A percentile compares a stretch with the other conserved stretches of the same genome.
Conservation (phyloP, 2,888 invertebrate genomes). For the Temnothorax unifasciatus region DNA sequence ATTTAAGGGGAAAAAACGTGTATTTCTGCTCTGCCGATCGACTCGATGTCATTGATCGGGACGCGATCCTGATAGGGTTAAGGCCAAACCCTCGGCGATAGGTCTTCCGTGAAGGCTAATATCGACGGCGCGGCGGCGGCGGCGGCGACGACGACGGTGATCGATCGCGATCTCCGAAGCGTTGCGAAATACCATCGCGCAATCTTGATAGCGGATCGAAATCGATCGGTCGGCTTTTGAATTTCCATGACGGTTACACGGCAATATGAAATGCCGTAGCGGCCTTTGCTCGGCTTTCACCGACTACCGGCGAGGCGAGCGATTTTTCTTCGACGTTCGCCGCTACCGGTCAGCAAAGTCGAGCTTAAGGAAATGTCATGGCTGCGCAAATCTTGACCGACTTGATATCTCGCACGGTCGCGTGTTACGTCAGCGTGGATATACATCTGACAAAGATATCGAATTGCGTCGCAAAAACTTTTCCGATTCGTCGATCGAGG, state of each 20-base stretch:
- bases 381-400: conserved; percentile 64
- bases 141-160: no score
- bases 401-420: conserved; percentile 26
- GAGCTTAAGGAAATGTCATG: conserved; percentile 62
- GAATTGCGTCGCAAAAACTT: conserved; percentile 1
- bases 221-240: conserved; percentile 46
- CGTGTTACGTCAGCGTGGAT: conserved; percentile 39
- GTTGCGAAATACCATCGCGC: conserved; percentile 33
- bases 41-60: neutral
- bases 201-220: conserved; percentile 30
- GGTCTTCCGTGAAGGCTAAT: conserved; percentile 30
- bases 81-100: conserved; percentile 9
- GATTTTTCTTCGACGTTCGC: conserved; percentile 36
- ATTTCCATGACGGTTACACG: conserved; percentile 28
- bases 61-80: conserved; percentile 4
- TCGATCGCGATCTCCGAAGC: neutral
- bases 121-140: no score
- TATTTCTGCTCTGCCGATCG: neutral
- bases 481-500: conserved; percentile 20
- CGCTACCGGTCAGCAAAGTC: conserved; percentile 26
- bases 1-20: neutral
- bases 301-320: conserved; percentile 10
- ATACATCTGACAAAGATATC: conserved; percentile 12
- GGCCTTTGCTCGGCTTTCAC: conserved; percentile 59
- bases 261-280: neutral